These are phyloP conservation scores for Anhinga anhinga DNA, from an alignment of 2,113 vertebrate genomes.

Conservation along the genomic window DNA sequence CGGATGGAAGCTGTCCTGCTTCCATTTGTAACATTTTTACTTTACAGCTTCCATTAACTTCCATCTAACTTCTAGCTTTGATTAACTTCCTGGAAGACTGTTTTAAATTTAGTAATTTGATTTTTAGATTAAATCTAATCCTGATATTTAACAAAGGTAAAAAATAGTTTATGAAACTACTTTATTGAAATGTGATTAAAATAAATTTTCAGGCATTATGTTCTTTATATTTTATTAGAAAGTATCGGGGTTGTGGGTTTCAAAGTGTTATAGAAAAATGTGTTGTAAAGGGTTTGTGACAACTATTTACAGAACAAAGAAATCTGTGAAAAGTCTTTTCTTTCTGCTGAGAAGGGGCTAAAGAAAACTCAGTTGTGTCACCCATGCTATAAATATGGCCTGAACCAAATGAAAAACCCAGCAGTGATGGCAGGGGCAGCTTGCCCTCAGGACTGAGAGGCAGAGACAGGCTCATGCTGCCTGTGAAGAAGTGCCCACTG, in stretches of 20 bases:
- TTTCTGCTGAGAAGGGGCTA: background rate
- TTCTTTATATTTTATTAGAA: background rate
- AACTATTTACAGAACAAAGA: background rate
- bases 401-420: background rate
- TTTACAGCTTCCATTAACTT: background rate
- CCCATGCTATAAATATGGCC: background rate
- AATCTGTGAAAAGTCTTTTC: background rate
- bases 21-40: background rate
- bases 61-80: background rate
- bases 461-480: background rate
- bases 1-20: background rate
- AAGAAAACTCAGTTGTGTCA: background rate
- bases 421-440: background rate
- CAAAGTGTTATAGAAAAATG: background rate
- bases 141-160: background rate
- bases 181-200: background rate
- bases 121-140: background rate
- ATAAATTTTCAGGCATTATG: background rate
- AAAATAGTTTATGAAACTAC: background rate
- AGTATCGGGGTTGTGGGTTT: background rate
- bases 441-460: background rate
- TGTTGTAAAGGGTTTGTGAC: background rate
- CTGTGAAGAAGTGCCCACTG: background rate
- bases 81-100: background rate
- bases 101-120: background rate